phyloP scores from a whole-genome alignment of 2,113 vertebrate genomes.

The Rhinolophus ferrumequinum region DNA sequence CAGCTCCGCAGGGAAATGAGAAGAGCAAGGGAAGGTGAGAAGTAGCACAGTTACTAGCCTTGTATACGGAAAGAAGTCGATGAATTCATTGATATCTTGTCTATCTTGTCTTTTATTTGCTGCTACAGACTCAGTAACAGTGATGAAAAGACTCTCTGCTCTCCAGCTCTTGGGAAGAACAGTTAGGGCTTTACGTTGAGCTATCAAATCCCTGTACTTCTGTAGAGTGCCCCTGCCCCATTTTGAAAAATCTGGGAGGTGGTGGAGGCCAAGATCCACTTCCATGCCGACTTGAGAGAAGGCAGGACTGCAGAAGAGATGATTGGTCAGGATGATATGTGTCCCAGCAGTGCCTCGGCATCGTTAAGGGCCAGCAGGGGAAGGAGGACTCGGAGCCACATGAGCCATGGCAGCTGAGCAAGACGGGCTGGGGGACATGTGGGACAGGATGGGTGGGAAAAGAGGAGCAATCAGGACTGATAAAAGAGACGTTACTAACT shows the following conservation, averaged over 20 bases:
- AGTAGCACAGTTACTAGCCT: not conserved
- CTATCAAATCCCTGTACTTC: not conserved
- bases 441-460: not conserved
- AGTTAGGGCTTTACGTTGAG: not conserved
- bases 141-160: not conserved
- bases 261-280: not conserved
- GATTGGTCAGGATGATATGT: rapidly evolving
- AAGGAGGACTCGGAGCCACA: not conserved
- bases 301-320: not conserved
- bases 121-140: not conserved
- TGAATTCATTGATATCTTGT: not conserved
- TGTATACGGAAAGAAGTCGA: not conserved
- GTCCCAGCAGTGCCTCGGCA: rapidly evolving
- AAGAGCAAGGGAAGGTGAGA: not conserved
- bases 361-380: not conserved
- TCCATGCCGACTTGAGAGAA: not conserved
- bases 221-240: not conserved
- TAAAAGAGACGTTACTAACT: not conserved
- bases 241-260: not conserved
- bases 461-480: not conserved
- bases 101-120: not conserved
- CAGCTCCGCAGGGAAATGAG: not conserved
- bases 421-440: rapidly evolving
- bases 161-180: not conserved
- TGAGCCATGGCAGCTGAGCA: rapidly evolving